These are phyloP conservation scores for Drosophila stalkeri DNA, from an alignment of 2,888 invertebrate genomes.

Conservation along the genomic window DNA sequence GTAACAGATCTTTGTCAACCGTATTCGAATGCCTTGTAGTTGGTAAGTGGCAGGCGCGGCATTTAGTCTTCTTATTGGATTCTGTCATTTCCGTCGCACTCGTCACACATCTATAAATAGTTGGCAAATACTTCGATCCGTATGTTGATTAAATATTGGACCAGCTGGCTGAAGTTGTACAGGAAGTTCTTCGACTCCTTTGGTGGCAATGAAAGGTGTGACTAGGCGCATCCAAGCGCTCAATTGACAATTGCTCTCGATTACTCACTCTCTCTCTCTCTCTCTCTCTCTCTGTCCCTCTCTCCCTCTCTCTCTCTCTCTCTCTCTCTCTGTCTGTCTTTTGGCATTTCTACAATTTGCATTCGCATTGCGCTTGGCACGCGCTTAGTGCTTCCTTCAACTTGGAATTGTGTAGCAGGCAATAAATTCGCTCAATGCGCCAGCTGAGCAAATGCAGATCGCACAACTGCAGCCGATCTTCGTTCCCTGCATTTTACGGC, in stretches of 20 bases:
- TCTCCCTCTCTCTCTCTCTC: neutral
- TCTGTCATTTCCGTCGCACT: slow-evolving; percentile 18
- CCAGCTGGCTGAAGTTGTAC: slow-evolving; percentile 45
- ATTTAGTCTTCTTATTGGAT: slow-evolving; percentile 9
- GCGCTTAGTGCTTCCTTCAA: slow-evolving; percentile 67
- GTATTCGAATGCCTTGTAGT: slow-evolving; percentile 21
- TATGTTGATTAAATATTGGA: slow-evolving; percentile 47
- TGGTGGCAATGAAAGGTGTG: slow-evolving; percentile 45
- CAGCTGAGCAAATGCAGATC: slow-evolving; percentile 47
- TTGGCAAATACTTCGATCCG: slow-evolving; percentile 33
- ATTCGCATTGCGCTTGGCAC: slow-evolving; percentile 44
- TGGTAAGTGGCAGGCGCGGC: neutral
- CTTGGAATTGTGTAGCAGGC: slow-evolving; percentile 45
- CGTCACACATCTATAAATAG: slow-evolving; percentile 43
- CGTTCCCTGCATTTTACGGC: slow-evolving; percentile 36
- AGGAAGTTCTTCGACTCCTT: slow-evolving; percentile 48
- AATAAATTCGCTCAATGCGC: slow-evolving; percentile 43
- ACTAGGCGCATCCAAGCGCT: slow-evolving; percentile 41
- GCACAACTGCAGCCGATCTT: slow-evolving; percentile 30
- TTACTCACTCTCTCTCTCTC: neutral
- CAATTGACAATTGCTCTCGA: slow-evolving; percentile 52
- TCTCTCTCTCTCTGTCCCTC: neutral
- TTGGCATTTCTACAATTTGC: neutral
- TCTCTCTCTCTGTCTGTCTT: neutral
- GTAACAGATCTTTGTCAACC: slow-evolving; percentile 35